phyloP scores from a whole-genome alignment of 2,797 vertebrate species.

The Buphagus erythrorhynchus region DNA sequence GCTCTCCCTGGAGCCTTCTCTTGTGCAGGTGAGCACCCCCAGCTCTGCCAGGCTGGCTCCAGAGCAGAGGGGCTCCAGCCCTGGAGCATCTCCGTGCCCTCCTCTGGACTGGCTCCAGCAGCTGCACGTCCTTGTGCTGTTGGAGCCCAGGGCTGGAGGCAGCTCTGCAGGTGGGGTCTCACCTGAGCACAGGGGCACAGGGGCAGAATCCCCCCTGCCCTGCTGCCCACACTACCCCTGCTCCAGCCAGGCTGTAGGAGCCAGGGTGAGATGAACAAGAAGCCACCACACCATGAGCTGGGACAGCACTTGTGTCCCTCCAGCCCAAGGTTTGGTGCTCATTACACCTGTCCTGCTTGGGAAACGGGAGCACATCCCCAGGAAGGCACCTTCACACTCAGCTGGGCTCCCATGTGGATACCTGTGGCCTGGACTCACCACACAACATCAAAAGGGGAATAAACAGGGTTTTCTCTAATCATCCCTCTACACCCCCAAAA shows the following conservation, averaged over 20 bases:
- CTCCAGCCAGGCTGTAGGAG: neutral
- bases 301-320: fast-evolving
- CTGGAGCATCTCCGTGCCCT: fast-evolving
- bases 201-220: fast-evolving
- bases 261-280: neutral
- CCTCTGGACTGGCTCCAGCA: neutral
- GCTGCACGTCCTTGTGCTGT: fast-evolving
- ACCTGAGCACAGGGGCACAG: neutral
- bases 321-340: neutral
- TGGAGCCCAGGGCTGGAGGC: neutral
- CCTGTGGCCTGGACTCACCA: neutral
- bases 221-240: neutral
- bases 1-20: neutral
- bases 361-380: neutral
- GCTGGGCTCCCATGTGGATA: neutral
- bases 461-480: neutral
- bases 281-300: fast-evolving
- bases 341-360: fast-evolving
- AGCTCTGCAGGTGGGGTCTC: neutral
- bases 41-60: neutral
- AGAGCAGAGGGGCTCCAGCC: neutral
- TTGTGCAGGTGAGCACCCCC: neutral
- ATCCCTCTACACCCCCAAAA: neutral
- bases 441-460: neutral
- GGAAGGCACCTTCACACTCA: neutral